These are phyloP conservation scores for Seladonia tumulorum DNA, from an alignment of 2,888 invertebrate genomes.

Conservation along the genomic window DNA sequence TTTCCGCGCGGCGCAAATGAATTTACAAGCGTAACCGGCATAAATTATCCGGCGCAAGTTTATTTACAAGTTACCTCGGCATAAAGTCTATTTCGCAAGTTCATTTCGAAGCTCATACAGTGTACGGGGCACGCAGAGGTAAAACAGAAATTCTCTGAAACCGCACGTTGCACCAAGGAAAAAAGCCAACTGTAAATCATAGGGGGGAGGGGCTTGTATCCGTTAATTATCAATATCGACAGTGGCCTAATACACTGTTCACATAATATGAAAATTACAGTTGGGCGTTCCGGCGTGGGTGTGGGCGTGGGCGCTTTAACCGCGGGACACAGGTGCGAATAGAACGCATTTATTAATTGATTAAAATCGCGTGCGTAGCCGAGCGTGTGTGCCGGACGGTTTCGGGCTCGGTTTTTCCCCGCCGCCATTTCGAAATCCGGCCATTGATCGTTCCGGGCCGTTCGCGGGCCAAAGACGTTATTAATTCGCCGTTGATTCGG, in stretches of 20 bases:
- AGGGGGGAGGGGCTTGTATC: neutral
- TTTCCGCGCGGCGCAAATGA: neutral
- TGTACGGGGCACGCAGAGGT: no score
- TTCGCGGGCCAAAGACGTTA: conserved; percentile 5
- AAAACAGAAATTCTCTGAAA: neutral
- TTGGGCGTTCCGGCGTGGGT: neutral
- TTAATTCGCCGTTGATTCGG: conserved; percentile 6
- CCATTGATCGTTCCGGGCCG: neutral
- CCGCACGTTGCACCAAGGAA: neutral
- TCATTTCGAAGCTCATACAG: neutral
- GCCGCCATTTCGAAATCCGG: neutral
- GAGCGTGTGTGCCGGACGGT: neutral
- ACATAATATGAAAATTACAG: conserved; percentile 52
- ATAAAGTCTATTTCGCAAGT: neutral
- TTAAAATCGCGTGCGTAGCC: conserved; percentile 36
- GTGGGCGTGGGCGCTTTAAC: conserved; percentile 11
- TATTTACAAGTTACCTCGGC: neutral
- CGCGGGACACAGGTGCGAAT: conserved; percentile 53
- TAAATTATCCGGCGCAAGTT: neutral
- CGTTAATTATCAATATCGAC: conserved; percentile 52
- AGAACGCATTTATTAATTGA: conserved; percentile 59
- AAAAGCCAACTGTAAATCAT: conserved; percentile 1
- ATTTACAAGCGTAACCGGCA: neutral
- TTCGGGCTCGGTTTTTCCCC: neutral
- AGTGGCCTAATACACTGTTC: conserved; percentile 35